Evolutionary conservation across 2,113 vertebrate species (phyloP), one percentile per base, ranked within the genome.

Genomic region (Macrotis lagotis): DNA sequence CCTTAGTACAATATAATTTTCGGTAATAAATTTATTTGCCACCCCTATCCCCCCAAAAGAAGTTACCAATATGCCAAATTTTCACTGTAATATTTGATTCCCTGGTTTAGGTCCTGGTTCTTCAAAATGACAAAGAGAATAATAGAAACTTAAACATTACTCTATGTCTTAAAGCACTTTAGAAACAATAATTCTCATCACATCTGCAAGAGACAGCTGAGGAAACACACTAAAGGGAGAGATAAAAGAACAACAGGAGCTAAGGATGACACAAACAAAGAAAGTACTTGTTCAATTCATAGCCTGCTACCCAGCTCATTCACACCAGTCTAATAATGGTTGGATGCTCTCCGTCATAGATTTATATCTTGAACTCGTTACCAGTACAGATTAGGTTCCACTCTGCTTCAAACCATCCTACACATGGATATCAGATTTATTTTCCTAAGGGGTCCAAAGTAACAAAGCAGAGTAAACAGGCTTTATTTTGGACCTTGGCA

Each of bases 121-220:
- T 83, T 90, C 37, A 88, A 92, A 92, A 37, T 89, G 14, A 94
- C 3, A 31, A 37, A 95, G 19, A 48, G 50, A 92, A 52, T 3
- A 48, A 48, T 49, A 94, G 50, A 88, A n/a, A 37, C 90, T 90
- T 88, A 90, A 88, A 90, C 14, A 10, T 74, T 93, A 90, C 12
- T 49, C 49, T n/a, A 90, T 26, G 66, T 47, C 22, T 91, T 94
- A 25, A n/a, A 31, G 51, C 92, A 94, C 93, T 92, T 22, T 22
- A 89, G 52, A 50, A 55, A 74, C 59, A 74, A n/a, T n/a, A 74
- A n/a, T 74, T n/a, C 59, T 74, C 37, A n/a, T 74, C 37, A n/a
- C 14, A 74, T 19, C 37, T n/a, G n/a, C 59, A n/a, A 19, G 16
- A 92, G 31, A 88, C 11, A 90, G 25, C 0, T 89, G 88, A 90